Percentiles rank a stretch among this genome's conserved stretches.
Evolutionary conservation across 2,113 vertebrate genomes (phyloP).

Genomic region (Rhinolophus sinicus): DNA sequence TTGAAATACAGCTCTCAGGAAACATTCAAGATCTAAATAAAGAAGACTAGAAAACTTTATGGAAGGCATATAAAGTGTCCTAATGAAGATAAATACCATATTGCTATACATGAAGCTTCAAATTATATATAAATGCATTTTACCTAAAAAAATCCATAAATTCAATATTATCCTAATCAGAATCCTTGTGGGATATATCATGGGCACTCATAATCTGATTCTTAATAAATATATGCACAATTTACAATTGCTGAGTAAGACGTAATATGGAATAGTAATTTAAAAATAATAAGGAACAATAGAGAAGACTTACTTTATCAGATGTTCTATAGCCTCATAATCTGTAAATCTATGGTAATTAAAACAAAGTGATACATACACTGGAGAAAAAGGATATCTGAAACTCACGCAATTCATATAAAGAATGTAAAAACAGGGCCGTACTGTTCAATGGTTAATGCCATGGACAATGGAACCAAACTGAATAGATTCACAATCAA

Average conservation of each 20-base stretch:
- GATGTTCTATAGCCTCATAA: neutral
- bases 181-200: neutral
- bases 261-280: neutral
- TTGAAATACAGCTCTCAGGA: neutral
- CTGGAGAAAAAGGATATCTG: neutral
- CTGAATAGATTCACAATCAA: neutral
- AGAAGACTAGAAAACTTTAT: neutral
- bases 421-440: neutral
- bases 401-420: neutral
- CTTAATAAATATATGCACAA: neutral
- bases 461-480: neutral
- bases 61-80: neutral
- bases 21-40: neutral
- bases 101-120: neutral
- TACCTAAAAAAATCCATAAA: neutral
- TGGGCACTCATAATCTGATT: neutral
- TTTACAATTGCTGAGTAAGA: neutral
- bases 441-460: neutral
- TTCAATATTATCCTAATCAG: neutral
- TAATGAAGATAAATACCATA: neutral
- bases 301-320: neutral
- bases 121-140: neutral
- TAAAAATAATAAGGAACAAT: neutral
- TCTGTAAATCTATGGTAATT: neutral
- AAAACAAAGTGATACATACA: neutral